Conservation (phyloP, 2,113 vertebrate species). For the Megaleporinus macrocephalus region DNA sequence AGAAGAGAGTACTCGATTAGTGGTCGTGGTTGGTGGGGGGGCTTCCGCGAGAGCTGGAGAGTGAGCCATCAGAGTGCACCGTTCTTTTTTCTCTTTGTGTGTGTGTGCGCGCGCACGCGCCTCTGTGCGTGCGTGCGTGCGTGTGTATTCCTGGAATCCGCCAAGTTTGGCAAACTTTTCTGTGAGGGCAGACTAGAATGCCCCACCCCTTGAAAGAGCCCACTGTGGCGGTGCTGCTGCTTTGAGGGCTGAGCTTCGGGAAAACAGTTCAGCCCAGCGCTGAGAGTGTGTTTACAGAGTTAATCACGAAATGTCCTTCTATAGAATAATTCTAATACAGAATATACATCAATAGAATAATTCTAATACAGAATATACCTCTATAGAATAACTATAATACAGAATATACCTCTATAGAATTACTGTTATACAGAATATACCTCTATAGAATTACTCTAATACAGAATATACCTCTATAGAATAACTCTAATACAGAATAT, state of each 20-base stretch:
- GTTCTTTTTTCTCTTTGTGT: conserved; percentile 5
- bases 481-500: too few relatives aligned
- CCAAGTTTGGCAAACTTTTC: conserved; percentile 71
- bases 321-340: background rate
- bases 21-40: too few relatives aligned
- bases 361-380: background rate
- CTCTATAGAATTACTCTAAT: too few relatives aligned
- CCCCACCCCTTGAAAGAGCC: conserved; percentile 79
- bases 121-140: conserved; percentile 54
- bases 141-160: conserved; percentile 55
- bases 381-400: too few relatives aligned
- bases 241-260: conserved; percentile 60
- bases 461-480: too few relatives aligned
- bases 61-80: background rate
- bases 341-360: background rate
- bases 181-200: conserved; percentile 66
- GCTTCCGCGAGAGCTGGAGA: too few relatives aligned
- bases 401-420: too few relatives aligned
- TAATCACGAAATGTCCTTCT: background rate
- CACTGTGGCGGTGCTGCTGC: conserved; percentile 58
- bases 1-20: background rate
- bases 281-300: background rate
- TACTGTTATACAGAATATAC: too few relatives aligned
- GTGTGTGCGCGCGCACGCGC: conserved; percentile 59
- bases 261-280: conserved; percentile 13